Base-by-base conservation (phyloP, 2,113 vertebrate species). In the Ancistrus triradiatus region DNA sequence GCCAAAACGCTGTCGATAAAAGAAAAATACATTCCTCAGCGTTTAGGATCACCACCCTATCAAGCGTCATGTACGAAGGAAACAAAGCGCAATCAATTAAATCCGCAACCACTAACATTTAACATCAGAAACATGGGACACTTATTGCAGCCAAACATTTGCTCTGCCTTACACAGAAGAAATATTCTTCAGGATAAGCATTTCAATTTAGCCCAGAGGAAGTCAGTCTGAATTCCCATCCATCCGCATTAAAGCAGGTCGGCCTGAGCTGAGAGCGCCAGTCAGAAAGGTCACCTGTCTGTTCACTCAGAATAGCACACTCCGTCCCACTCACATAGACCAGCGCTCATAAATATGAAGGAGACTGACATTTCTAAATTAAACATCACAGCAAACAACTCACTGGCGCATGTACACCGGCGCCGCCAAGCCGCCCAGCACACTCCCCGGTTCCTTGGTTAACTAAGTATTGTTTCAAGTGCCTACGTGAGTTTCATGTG, bases 341-440 rank as follows among this genome's bases (percentile, higher is more conserved):
- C 52, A 2, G 25, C 31, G 27, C 70, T 74, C 69, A 79, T 77
- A 60, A 63, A 79, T 79, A 79, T 79, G 69, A 62, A 79, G 44
- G 56, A 68, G 62, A 73, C 43, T 79, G 74, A 73, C 72, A 76
- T 74, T 77, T 76, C 58, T 61, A 79, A 76, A 79, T 76, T 70
- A 79, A 74, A 76, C 69, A 74, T 72, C 60, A 49, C 35, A 63
- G 70, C 49, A 74, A 76, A 78, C 64, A 66, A 64, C 66, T 55
- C 62, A 64, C 19, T 43, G 58, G 48, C 13, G 51, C 59, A 59
- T 70, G 56, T 49, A 55, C 63, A 72, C 27, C 8, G 37, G 18
- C 37, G 22, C 14, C 21, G 9, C 2, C 37, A 33, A 42, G 42
- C 40, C 27, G 5, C 6, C n/a, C n/a, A 25, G 52, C 15, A 61